Base-by-base conservation (phyloP, 2,113 vertebrate genomes). In the Bujurquina vittata region DNA sequence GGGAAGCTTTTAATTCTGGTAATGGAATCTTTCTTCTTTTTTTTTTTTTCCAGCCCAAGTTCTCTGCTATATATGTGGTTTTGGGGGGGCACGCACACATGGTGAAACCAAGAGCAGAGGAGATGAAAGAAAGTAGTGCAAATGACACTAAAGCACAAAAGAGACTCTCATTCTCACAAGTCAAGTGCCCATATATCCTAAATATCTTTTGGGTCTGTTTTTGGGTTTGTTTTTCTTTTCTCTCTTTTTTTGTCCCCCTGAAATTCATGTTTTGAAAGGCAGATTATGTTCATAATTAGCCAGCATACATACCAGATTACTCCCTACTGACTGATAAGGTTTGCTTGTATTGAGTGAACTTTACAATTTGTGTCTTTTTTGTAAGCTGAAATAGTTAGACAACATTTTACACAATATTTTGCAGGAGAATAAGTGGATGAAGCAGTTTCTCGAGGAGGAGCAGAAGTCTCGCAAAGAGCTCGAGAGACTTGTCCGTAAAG, bases 371-470 rank as follows among this genome's bases (percentile, higher is more conserved):
- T 17, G 7, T 54, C 3, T 26, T 58, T 46, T 54, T 8, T 20
- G 18, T 54, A 8, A 49, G 17, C 17, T 49, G 18, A 29, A 17
- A 29, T 49, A 7, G 23, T 20, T 11, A 17, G 15, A 17, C 15
- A 49, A 17, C 14, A 69, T 69, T 69, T 69, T 29, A 18, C 10
- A 4, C 9, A 29, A n/a, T 57, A 10, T 73, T 78, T 75, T 20
- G 4, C 88, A 99, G 98, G 98, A 99, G 91, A 99, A 97, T 79
- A 98, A 97, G 93, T 96, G 96, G 94, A 99, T 99, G 97, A 99
- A 97, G 77, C 98, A 99, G 87, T 97, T 97, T 86, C 95, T 99
- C 94, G 98, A 99, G 88, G 98, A 99, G 91, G 98, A 99, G 93
- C 94, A 98, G 92, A 99, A 97, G 90, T 98, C 97, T 52, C 97